Evolutionary conservation across 2,113 vertebrate species (phyloP), one percentile per base, ranked within the genome.

Genomic region (Paedocypris sp.): DNA sequence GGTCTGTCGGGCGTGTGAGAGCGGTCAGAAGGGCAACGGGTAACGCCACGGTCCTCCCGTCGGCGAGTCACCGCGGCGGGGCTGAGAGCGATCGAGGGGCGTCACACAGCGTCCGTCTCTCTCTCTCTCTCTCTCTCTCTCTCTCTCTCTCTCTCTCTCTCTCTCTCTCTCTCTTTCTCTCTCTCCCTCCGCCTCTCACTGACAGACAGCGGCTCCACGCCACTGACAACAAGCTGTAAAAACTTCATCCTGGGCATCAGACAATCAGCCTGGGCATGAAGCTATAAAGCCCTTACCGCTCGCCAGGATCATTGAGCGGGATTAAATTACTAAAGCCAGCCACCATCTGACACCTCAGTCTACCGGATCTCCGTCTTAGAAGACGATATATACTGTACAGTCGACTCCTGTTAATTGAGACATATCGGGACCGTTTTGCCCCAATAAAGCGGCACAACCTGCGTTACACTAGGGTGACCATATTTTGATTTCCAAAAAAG

Each of bases 11-110:
- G 45, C 38, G 68, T 67, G 71, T 54, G 56, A 62, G 60, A 73
- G 75, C 49, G 74, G 53, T 19, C 38, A 18, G 52, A 62, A 53
- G 54, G 46, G 51, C 54, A 54, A 61, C 68, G 66, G 52, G 48
- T 32, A 39, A 31, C 16, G 35, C 57, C 67, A 46, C 38, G 41
- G 29, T 49, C 48, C 56, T 61, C 69, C 43, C 66, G 66, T 22
- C 53, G 25, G 25, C 54, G 12, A 33, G 53, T 42, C 59, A 26
- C 38, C 20, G 53, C 33, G 9, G 62, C 42, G 19, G 60, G 57
- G 53, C 61, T 47, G 53, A 38, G 54, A 25, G 52, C 46, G 53
- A 25, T 41, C 49, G 62, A 66, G 62, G 62, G 50, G 68, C 49
- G 62, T 60, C 60, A 36, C 54, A 66, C 46, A 67, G 63, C 59